Base-by-base conservation (phyloP, 2,113 vertebrate species). In the Bubalus kerabau region DNA sequence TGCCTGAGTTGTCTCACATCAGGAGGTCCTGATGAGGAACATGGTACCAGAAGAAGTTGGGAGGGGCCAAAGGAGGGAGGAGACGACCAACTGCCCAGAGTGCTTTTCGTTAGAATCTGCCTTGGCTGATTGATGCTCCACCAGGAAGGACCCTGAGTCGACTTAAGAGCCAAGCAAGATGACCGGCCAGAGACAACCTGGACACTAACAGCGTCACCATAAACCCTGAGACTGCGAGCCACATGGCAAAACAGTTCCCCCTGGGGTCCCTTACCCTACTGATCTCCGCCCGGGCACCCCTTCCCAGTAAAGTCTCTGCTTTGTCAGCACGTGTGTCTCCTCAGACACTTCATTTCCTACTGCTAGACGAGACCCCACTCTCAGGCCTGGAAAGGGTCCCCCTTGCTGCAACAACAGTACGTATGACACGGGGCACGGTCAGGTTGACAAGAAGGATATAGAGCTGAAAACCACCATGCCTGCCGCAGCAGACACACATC, bases 341-440 rank as follows among this genome's bases (percentile, higher is more conserved):
- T 43, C 23, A 15, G 71, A 26, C 40, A 26, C 13, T 76, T 76
- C 21, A 26, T 43, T 76, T 26, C 40, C 0, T 3, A 43, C 23
- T 15, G 67, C n/a, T 13, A 40, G n/a, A 74, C 1, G 1, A 76
- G 71, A 43, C 23, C 23, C 71, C 71, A 43, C 40, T 76, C 71
- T 76, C 40, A 19, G 40, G 23, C 71, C 40, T 76, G 40, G 71
- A 43, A 76, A 76, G 71, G 40, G 23, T 43, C 40, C 71, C 40
- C 71, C 23, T 76, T 43, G 12, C 40, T 43, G 71, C 40, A 4
- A 26, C 71, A 43, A 26, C 23, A 24, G 32, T 82, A 52, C 12
- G 0, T 32, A 13, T 82, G 80, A n/a, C 32, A 13, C 6, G 2
- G 48, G 48, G 48, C 48, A 13, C 0, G 1, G 26, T 81, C 76